phyloP scores from a whole-genome alignment of 2,113 vertebrate species.

The Zosterops pallidus region DNA sequence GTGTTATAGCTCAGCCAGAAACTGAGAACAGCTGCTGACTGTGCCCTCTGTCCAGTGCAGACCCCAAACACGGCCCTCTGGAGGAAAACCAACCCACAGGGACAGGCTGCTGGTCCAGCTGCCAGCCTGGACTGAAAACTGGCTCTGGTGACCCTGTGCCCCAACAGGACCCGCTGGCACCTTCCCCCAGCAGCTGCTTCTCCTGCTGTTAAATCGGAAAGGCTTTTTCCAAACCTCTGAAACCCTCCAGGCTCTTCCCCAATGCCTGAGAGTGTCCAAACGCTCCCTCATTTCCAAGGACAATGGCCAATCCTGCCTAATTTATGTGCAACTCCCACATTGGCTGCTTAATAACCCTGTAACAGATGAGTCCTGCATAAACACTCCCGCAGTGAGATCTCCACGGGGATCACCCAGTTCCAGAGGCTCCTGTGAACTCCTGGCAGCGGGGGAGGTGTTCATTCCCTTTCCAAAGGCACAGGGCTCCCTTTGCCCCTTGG shows the following conservation, averaged over 20 bases:
- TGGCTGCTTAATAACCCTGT: not conserved
- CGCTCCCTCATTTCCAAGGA: not conserved
- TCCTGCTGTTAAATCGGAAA: not conserved
- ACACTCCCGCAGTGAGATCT: not conserved
- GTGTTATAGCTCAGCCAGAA: fast-evolving
- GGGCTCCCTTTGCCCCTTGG: fast-evolving
- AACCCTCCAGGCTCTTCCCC: not conserved
- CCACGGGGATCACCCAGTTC: not conserved
- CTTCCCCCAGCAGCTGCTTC: not conserved
- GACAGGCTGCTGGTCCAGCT: not conserved
- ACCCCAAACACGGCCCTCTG: no score
- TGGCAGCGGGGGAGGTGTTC: fast-evolving
- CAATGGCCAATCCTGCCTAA: not conserved
- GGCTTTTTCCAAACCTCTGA: not conserved
- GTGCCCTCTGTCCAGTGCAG: not conserved
- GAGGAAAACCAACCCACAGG: not conserved
- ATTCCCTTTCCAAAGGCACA: not conserved
- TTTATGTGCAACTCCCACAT: not conserved
- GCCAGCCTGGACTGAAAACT: not conserved
- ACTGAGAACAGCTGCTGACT: no score
- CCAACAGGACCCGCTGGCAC: not conserved
- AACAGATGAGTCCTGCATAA: not conserved
- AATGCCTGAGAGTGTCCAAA: fast-evolving
- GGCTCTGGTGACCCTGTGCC: not conserved
- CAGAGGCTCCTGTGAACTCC: not conserved